Conservation (phyloP, 2,888 invertebrate genomes). For the Myopa tessellatipennis region DNA sequence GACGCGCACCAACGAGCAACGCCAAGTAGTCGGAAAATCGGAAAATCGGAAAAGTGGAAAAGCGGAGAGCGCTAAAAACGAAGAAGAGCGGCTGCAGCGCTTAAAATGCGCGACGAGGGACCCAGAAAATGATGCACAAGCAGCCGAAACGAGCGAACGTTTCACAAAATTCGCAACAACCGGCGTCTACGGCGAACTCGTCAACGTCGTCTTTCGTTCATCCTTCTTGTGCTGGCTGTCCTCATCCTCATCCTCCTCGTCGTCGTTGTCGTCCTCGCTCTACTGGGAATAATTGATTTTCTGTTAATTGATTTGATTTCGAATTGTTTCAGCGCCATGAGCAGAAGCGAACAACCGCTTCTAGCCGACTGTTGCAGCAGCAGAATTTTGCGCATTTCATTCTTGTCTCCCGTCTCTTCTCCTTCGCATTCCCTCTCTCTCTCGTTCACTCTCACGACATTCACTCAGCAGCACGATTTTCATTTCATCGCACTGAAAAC, state of each 20-base stretch:
- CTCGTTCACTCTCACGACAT: background rate
- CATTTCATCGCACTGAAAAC: slow-evolving; percentile 5
- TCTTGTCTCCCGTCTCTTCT: background rate
- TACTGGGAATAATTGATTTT: slow-evolving; percentile 49
- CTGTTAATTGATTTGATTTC: slow-evolving; percentile 55
- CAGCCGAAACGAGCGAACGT: background rate
- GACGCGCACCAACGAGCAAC: slow-evolving; percentile 12
- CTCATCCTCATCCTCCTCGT: background rate
- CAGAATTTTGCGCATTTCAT: background rate
- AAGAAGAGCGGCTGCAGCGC: background rate
- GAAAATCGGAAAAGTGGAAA: background rate
- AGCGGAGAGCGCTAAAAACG: background rate
- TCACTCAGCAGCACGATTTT: slow-evolving; percentile 14
- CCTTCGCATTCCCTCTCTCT: background rate
- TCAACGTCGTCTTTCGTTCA: background rate
- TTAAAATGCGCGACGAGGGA: slow-evolving; percentile 22
- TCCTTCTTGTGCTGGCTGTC: slow-evolving; percentile 11
- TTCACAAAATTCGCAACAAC: slow-evolving; percentile 21
- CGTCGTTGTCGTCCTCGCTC: background rate
- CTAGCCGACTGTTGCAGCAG: slow-evolving; percentile 2
- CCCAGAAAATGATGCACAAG: slow-evolving; percentile 19
- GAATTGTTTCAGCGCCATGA: slow-evolving; percentile 43
- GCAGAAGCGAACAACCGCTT: background rate
- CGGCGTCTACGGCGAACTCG: background rate
- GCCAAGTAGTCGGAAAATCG: slow-evolving; percentile 9